These are phyloP conservation scores for Capromys pilorides DNA, from an alignment of 2,797 vertebrate genomes.

Conservation along the genomic window DNA sequence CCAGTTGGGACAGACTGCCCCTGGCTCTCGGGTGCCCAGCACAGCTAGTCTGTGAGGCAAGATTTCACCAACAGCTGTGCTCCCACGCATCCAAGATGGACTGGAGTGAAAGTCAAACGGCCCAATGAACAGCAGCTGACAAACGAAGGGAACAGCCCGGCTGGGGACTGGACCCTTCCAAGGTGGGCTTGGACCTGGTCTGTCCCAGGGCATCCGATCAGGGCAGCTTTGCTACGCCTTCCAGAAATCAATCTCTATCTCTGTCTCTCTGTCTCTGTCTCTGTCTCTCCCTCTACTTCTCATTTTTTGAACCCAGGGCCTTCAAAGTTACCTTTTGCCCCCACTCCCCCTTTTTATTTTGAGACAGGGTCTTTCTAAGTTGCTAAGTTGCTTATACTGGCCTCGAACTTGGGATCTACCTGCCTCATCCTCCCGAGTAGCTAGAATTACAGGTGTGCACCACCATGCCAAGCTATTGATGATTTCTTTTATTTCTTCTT, in stretches of 20 bases:
- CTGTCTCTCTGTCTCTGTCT: too few species aligned
- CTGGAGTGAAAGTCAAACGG: neutral
- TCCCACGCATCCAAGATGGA: neutral
- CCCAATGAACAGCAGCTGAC: neutral
- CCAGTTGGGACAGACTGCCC: neutral
- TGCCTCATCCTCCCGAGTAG: neutral
- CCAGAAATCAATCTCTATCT: neutral
- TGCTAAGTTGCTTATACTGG: neutral
- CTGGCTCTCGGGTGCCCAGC: neutral
- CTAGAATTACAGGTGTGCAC: neutral
- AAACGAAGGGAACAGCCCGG: neutral
- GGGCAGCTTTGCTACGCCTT: neutral
- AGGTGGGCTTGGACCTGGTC: neutral
- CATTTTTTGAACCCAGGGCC: neutral
- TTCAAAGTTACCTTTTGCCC: neutral
- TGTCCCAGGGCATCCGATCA: neutral
- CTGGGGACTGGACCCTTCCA: neutral
- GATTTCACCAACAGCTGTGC: neutral
- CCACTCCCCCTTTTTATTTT: neutral
- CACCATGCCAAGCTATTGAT: neutral
- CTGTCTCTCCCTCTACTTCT: too few species aligned
- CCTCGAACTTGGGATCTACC: neutral
- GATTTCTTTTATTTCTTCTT: neutral
- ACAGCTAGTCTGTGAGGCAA: neutral
- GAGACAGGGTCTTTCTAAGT: neutral